Base-by-base conservation (phyloP, 2,888 invertebrate genomes). In the Melangyna quadrimaculata region DNA sequence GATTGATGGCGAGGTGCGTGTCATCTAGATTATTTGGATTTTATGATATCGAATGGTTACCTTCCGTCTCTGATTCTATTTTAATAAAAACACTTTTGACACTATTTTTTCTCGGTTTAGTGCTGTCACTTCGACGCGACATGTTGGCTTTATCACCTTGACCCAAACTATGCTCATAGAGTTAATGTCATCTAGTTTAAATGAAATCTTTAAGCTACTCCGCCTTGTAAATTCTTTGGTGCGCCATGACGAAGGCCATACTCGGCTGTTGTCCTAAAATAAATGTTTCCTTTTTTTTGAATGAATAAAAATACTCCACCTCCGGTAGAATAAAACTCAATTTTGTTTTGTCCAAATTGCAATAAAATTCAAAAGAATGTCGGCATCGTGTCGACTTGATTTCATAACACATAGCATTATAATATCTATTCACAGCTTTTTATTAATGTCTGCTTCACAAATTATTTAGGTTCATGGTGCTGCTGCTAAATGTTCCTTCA, bases 371-470 rank as follows among this genome's bases (percentile, higher is more conserved):
- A 22, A 51, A 67, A 35, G 51, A 67, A 67, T 51, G 35, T 67
- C 35, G 67, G n/a, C 67, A 32, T 10, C 48, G 24, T 67, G 35
- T 35, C 29, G 51, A 6, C 67, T 67, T 51, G 51, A 51, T 67
- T 67, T 67, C 35, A 24, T 27, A 57, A 57, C 40, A 55, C 17
- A 32, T n/a, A 27, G 5, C 8, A 8, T 1, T 2, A 35, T 37
- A 55, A 70, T 70, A 55, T 29, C 24, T 22, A 35, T 29, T 67
- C 48, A 45, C 29, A 67, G 32, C 29, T 61, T 59, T 55, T 67
- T 29, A 67, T 51, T 51, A 35, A 67, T 67, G 67, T 51, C 67
- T 48, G 51, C 35, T 35, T 17, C 35, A 51, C 7, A 67, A 51
- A 35, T 65, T 29, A 65, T 65, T 65, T 29, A 35, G 22, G 45